Conservation (phyloP, 37 sponge, comb jelly and placozoan species). For the Theonella swinhoei region DNA sequence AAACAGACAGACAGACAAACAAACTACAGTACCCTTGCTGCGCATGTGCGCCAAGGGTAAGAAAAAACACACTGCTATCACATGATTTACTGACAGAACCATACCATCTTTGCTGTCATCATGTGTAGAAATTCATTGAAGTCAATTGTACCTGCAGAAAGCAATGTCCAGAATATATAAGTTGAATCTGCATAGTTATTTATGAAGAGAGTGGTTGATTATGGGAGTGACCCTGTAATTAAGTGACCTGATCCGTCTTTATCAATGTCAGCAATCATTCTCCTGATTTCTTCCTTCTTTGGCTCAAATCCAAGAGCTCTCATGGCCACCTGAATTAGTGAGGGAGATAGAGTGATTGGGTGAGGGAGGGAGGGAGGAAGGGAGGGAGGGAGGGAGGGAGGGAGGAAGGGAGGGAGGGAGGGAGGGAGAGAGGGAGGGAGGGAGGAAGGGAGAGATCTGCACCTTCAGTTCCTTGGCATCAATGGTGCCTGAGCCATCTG, state of each 20-base stretch:
- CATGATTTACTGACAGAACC: neutral
- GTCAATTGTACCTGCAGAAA: constrained; percentile 89
- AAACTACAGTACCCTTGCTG: no score
- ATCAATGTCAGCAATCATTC: constrained; percentile 94
- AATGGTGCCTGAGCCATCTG: constrained; percentile 95
- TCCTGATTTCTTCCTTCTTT: constrained; percentile 98
- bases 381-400: neutral
- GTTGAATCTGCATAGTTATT: neutral
- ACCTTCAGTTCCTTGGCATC: constrained; percentile 98
- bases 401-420: neutral
- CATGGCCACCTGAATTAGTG: constrained; percentile 86
- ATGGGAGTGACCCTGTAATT: no score
- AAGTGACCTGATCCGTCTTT: constrained; percentile 93
- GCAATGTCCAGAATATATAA: neutral
- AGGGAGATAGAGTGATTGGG: neutral
- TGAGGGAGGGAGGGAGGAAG: neutral
- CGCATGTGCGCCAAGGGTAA: no score
- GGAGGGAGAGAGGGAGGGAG: neutral
- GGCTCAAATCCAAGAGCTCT: constrained; percentile 98
- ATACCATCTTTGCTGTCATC: constrained; percentile 98
- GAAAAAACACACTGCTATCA: neutral
- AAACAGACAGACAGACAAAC: no score
- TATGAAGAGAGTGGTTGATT: neutral
- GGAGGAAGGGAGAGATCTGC: neutral
- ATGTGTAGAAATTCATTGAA: constrained; percentile 97